phyloP scores from a whole-genome alignment of 2,888 invertebrate species.

The Cabera pusaria region DNA sequence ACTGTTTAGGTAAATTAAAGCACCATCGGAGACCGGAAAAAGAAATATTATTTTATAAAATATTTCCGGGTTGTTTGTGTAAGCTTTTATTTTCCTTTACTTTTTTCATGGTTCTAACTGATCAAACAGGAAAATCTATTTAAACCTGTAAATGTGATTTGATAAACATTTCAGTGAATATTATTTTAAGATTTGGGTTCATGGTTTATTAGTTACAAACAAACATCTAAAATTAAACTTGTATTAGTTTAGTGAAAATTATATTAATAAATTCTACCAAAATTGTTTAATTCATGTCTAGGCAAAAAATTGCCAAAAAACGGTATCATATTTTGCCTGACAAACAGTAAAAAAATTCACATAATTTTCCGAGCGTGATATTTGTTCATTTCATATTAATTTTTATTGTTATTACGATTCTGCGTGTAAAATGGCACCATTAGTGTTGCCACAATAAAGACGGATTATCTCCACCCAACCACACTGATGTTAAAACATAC shows the following conservation, averaged over 20 bases:
- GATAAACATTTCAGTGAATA: no score
- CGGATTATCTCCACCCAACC: constrained; percentile 53
- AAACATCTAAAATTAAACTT: no score
- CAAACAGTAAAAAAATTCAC: no score
- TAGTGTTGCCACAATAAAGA: constrained; percentile 64
- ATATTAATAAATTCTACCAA: no score
- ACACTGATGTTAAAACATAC: constrained; percentile 27
- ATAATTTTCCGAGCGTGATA: no score
- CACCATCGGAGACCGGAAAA: constrained; percentile 14
- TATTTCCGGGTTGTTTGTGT: constrained; percentile 11
- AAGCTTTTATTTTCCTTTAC: constrained; percentile 14
- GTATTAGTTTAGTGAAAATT: no score
- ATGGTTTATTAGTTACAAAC: no score
- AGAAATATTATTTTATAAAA: constrained; percentile 14
- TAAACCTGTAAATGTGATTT: constrained; percentile 4
- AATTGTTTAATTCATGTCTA: no score
- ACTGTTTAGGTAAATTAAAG: constrained; percentile 25
- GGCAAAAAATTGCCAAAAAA: no score
- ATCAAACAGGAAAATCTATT: constrained; percentile 6
- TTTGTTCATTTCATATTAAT: constrained; percentile 20
- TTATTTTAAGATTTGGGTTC: not conserved
- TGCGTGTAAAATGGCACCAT: constrained; percentile 57
- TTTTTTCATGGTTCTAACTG: constrained; percentile 3
- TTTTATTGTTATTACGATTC: constrained; percentile 35
- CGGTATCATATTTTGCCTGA: no score